Conservation (phyloP, 2,797 vertebrate species). For the Mormyrus proboscirostris region DNA sequence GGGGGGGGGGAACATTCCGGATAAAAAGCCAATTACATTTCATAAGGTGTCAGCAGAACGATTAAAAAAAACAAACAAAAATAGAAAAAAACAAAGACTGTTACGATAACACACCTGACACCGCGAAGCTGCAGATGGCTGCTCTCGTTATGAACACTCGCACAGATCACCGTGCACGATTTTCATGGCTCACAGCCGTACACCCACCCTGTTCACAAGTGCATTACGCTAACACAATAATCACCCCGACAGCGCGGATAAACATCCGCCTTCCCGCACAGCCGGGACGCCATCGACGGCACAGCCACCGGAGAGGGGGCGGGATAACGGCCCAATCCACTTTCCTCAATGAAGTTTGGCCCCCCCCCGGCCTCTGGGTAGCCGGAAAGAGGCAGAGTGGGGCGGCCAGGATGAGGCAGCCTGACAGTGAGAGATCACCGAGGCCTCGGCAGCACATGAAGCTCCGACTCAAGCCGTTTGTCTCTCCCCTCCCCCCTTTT, state of each 20-base stretch:
- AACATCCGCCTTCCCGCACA: not conserved
- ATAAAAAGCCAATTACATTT: not conserved
- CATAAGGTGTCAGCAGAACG: not conserved
- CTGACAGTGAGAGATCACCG: constrained; percentile 18
- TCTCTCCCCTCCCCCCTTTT: constrained; percentile 19
- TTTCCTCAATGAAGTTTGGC: not conserved
- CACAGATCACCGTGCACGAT: not conserved
- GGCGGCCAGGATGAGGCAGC: not conserved
- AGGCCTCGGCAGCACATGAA: not conserved
- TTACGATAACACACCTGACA: not conserved
- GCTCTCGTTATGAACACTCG: not conserved
- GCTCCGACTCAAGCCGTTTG: constrained; percentile 8
- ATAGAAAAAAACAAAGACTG: not conserved
- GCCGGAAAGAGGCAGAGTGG: not conserved
- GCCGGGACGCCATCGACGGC: not conserved
- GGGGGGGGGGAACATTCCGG: not conserved
- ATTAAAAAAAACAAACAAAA: not conserved
- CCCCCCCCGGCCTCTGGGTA: not conserved
- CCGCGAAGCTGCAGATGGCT: not conserved
- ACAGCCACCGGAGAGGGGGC: not conserved
- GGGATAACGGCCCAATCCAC: not conserved
- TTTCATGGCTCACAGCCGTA: not conserved
- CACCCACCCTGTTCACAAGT: not conserved
- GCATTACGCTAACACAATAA: not conserved
- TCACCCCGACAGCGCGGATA: not conserved